These are phyloP conservation scores for Petrocephalus microphthalmus DNA, from an alignment of 2,113 vertebrate genomes.

Conservation along the genomic window DNA sequence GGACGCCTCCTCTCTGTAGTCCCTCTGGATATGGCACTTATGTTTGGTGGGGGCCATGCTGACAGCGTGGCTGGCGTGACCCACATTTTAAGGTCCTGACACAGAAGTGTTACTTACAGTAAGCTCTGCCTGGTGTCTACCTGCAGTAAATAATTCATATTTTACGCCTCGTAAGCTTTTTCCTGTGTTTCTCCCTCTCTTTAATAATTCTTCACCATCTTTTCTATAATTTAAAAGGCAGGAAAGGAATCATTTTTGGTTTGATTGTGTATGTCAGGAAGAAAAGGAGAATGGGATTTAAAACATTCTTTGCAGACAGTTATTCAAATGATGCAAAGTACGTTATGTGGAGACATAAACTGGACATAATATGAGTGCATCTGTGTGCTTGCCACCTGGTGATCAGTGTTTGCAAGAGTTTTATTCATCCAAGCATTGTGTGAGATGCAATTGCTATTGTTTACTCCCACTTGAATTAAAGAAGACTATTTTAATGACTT, in stretches of 20 bases:
- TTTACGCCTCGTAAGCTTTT: slow-evolving; percentile 36
- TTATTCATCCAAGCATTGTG: not conserved
- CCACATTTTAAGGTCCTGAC: slow-evolving; percentile 54
- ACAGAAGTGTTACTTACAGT: slow-evolving; percentile 39
- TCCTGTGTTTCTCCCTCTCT: slow-evolving; percentile 22
- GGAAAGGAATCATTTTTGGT: slow-evolving; percentile 38
- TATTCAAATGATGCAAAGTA: not conserved
- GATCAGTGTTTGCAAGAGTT: not conserved
- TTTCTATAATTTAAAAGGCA: slow-evolving; percentile 50
- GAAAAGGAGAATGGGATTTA: slow-evolving; percentile 12
- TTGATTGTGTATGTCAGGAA: slow-evolving; percentile 31
- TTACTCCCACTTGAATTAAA: not conserved
- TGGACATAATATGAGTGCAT: not conserved
- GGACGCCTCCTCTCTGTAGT: not conserved
- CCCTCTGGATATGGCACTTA: not conserved
- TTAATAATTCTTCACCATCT: slow-evolving; percentile 47
- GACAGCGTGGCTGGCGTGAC: slow-evolving; percentile 37
- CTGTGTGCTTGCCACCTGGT: not conserved
- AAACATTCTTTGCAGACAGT: not conserved
- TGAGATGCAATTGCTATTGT: not conserved
- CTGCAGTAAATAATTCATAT: slow-evolving; percentile 57
- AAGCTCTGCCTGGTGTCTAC: slow-evolving; percentile 48
- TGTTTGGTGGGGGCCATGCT: not conserved
- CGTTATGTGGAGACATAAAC: not conserved
- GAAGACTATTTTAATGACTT: not conserved